Base-by-base conservation (phyloP, 2,797 vertebrate species). In the Microhierax caerulescens region DNA sequence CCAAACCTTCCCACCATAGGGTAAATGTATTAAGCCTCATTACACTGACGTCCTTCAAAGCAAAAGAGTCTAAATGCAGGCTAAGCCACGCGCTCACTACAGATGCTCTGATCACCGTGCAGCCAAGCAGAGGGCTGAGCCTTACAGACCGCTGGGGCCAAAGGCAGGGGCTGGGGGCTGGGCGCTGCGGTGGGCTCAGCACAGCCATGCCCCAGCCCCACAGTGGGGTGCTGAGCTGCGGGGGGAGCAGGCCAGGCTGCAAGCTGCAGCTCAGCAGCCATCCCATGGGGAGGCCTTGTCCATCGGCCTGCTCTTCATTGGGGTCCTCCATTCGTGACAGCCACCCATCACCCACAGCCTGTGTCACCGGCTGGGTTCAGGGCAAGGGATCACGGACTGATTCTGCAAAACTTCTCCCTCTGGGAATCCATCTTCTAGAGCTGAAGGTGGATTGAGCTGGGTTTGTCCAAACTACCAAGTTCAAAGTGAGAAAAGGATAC, bases 401-500 rank as follows among this genome's bases (percentile, higher is more conserved):
- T 34, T 37, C 14, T n/a, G 56, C 25, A 43, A 39, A 68, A 27
- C 43, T 50, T 9, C 0, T 14, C 30, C 19, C 13, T 2, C 64
- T 30, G 51, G 34, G 51, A 86, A 45, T 39, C 47, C 32, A 21
- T 16, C 13, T 51, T 56, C 74, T 34, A 20, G 2, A 0, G 5
- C 10, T 20, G 13, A 18, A 25, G 69, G n/a, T 2, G 27, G 77
- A 47, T 32, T 0, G 4, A 37, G 56, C 25, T 57, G 79, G 67
- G 8, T 41, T 54, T 30, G 32, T 21, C 50, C 36, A 12, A 43
- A 10, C 48, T 4, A 3, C 3, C n/a, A 6, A 9, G 73, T 9
- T 34, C 48, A 25, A 19, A 14, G 30, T 9, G 19, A 70, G 23
- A 41, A 47, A 11, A 24, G 0, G 7, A 11, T 0, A 0, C 0